These are phyloP conservation scores for Drosophila mettleri DNA, from an alignment of 2,888 invertebrate species.

Conservation along the genomic window DNA sequence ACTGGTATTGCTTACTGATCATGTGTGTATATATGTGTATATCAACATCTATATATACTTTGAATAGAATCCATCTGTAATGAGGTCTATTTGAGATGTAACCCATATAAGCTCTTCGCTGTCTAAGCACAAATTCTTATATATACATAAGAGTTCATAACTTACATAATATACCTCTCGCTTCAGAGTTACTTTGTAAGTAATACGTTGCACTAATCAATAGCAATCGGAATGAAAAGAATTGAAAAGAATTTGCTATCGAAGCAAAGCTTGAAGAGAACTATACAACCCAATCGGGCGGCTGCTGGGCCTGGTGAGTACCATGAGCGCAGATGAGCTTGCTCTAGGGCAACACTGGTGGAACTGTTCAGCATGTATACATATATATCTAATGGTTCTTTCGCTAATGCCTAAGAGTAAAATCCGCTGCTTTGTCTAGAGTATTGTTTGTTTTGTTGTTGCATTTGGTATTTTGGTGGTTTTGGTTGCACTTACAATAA, in stretches of 20 bases:
- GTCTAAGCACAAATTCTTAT: too few relatives aligned
- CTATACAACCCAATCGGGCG: background rate
- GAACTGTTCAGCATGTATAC: background rate
- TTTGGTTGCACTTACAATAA: conserved; percentile 73
- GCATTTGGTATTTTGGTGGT: conserved; percentile 61
- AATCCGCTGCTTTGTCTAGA: conserved; percentile 54
- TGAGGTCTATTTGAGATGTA: too few relatives aligned
- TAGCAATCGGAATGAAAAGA: background rate
- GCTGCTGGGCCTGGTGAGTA: background rate
- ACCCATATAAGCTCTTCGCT: too few relatives aligned
- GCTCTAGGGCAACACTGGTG: too few relatives aligned
- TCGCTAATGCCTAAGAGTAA: conserved; percentile 59
- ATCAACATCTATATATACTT: too few relatives aligned
- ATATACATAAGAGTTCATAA: too few relatives aligned
- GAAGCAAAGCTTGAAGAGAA: background rate
- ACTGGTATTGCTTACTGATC: too few relatives aligned
- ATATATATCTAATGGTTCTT: background rate
- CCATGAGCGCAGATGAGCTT: background rate
- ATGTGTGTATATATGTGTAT: too few relatives aligned
- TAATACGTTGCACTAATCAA: background rate
- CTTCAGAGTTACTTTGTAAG: background rate
- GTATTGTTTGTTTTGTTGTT: conserved; percentile 36
- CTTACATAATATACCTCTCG: background rate
- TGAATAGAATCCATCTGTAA: too few relatives aligned
- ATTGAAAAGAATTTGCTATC: too few relatives aligned